A percentile compares a stretch with the other conserved stretches of the same genome.
phyloP scores from a whole-genome alignment of 2,888 invertebrate genomes.

The Luperina nickerlii region DNA sequence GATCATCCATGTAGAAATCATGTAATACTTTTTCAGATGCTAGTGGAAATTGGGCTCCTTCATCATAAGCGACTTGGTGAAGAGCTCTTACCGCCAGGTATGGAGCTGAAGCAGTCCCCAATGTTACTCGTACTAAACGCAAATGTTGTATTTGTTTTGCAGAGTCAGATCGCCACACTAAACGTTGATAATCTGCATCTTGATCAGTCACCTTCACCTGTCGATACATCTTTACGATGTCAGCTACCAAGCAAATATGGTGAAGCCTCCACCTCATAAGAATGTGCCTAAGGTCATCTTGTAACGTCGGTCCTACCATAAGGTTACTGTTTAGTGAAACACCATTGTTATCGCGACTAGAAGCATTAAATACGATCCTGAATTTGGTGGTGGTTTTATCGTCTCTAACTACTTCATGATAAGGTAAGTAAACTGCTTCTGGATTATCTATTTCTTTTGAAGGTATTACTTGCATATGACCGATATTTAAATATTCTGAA shows the following conservation, averaged over 20 bases:
- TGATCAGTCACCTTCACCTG: not conserved
- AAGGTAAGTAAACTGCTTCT: too few species aligned
- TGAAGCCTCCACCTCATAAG: conserved; percentile 1
- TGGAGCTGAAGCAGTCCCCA: conserved; percentile 1
- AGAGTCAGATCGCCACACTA: not conserved
- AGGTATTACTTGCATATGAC: too few species aligned
- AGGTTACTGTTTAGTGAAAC: not conserved
- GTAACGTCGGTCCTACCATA: not conserved
- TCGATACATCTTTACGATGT: not conserved
- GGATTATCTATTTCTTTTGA: too few species aligned
- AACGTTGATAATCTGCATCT: conserved; percentile 2
- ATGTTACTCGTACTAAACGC: not conserved
- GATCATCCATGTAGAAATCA: too few species aligned
- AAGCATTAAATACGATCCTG: too few species aligned
- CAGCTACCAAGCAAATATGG: not conserved
- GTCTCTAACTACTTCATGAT: too few species aligned
- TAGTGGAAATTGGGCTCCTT: too few species aligned
- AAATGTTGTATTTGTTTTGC: not conserved
- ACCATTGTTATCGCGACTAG: not conserved
- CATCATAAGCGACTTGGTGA: too few species aligned
- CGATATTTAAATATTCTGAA: too few species aligned
- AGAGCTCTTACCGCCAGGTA: too few species aligned
- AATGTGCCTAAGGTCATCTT: not conserved
- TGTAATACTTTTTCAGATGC: too few species aligned
- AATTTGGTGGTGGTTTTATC: too few species aligned